Base-by-base conservation (phyloP, 92 coral and sea anemone species). In the Siderastrea siderea region DNA sequence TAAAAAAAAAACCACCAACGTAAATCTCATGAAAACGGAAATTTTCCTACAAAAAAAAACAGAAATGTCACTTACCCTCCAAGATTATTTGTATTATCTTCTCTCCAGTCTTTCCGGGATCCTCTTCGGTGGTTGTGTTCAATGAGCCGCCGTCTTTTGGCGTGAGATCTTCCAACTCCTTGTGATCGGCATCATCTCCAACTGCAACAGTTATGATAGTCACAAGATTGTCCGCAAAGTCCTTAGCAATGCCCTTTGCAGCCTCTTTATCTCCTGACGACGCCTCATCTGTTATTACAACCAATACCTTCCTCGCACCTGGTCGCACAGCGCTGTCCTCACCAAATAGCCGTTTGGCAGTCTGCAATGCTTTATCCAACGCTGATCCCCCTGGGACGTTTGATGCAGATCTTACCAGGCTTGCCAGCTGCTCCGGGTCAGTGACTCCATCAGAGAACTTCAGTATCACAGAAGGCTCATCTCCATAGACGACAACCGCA, bases 401-500 rank as follows among this genome's bases (percentile, higher is more conserved):
- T 73, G 90, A 14, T 86, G 86, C 70, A 49, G 91, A 80, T 78
- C 69, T 53, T 66, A 89, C 72, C 87, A 73, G 48, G 9, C 47
- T 62, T 57, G 73, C 79, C 17, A 95, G 91, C 50, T 62, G 68
- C n/a, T 84, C 91, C 50, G 96, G 88, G 66, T 95, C 93, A 16
- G 84, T 78, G 45, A 78, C 88, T 51, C 88, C 83, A 43, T 92
- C 94, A 78, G 91, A 88, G 79, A 97, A 94, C 51, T 82, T 82
- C 58, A 97, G 71, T 43, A 81, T 74, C 19, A 94, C 90, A 15
- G 82, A 80, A n/a, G 97, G 93, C 12, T 77, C 82, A 52, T 89
- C 87, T 16, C 95, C 94, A 84, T 93, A 97, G 10, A 91, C 91
- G 12, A 97, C 82, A 61, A 97, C 86, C 9, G 98, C 99, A 63